These are phyloP conservation scores for Tretioscincus oriximinensis DNA, from an alignment of 2,113 vertebrate species.

Conservation along the genomic window DNA sequence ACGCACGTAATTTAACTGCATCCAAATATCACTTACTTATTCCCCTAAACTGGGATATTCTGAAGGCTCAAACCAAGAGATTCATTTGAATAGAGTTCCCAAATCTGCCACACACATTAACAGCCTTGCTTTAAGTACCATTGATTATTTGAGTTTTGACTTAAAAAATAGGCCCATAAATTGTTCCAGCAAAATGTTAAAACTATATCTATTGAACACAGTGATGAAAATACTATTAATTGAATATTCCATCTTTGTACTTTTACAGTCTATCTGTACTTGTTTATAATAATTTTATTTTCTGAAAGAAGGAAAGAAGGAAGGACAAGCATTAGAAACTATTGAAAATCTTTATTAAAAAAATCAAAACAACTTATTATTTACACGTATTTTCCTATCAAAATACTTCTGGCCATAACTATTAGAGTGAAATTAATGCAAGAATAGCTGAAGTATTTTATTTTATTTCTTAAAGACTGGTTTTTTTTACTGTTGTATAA, in stretches of 20 bases:
- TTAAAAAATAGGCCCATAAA: neutral
- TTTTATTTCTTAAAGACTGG: constrained; percentile 31
- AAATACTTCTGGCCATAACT: constrained; percentile 20
- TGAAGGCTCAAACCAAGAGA: too few relatives aligned
- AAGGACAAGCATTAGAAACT: too few relatives aligned
- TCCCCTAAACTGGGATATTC: too few relatives aligned
- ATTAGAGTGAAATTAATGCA: constrained; percentile 50
- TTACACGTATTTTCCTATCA: constrained; percentile 1
- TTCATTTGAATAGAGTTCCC: too few relatives aligned
- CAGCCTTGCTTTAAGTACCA: neutral
- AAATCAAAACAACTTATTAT: neutral
- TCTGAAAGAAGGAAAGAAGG: neutral
- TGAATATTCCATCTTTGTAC: neutral
- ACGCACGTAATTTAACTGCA: too few relatives aligned
- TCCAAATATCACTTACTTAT: too few relatives aligned
- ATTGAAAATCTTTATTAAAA: neutral
- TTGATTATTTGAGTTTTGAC: neutral
- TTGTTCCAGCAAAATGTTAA: neutral
- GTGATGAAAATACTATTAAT: neutral
- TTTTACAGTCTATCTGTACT: neutral
- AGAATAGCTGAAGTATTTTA: constrained; percentile 48
- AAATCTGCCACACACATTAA: too few relatives aligned
- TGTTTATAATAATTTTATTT: neutral
- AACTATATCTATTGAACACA: neutral
- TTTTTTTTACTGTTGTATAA: constrained; percentile 51